Evolutionary conservation across 2,888 invertebrate genomes (phyloP), one percentile per base, ranked within the genome.

Genomic region (Scaptomyza flava): DNA sequence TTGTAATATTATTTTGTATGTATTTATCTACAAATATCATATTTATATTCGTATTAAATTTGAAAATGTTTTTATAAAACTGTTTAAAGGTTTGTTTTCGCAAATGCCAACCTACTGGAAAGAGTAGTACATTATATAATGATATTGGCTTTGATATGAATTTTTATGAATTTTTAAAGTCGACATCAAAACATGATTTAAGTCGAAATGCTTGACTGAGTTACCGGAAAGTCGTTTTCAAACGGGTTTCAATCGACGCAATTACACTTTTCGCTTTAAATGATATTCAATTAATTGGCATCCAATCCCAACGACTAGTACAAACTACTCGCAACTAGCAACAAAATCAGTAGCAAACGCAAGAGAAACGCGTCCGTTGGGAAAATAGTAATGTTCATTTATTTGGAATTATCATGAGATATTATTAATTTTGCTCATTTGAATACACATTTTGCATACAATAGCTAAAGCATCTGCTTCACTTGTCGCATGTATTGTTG

Each of bases 171-270:
- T 9, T 9, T 14, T n/a, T n/a, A 2, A 14, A 14, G 41, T 54
- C 14, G 4, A 14, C 8, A 14, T 4, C 6, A n/a, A 6, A 27
- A 17, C 47, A 20, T 45, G 30, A 52, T 9, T 6, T 33, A 9
- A 36, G 43, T 20, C 17, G 43, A 23, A 14, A 27, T 51, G 51
- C 38, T 51, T 38, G 27, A 11, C 38, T 38, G 38, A 11, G 2
- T 41, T 36, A 51, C 36, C 23, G 36, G 23, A n/a, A 51, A 51
- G 7, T 20, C 43, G 12, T 14, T 61, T 6, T 4, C 3, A 61
- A 63, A 36, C 62, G 12, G 48, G 50, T 63, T 62, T 61, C 14
- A 30, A 34, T 59, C 27, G 42, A 6, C n/a, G 33, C 30, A 59
- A 47, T 59, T 59, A 34, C 6, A 30, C 6, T 59, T 20, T 47